Conservation (phyloP, 2,113 vertebrate species). For the Mormyrus lacerda region DNA sequence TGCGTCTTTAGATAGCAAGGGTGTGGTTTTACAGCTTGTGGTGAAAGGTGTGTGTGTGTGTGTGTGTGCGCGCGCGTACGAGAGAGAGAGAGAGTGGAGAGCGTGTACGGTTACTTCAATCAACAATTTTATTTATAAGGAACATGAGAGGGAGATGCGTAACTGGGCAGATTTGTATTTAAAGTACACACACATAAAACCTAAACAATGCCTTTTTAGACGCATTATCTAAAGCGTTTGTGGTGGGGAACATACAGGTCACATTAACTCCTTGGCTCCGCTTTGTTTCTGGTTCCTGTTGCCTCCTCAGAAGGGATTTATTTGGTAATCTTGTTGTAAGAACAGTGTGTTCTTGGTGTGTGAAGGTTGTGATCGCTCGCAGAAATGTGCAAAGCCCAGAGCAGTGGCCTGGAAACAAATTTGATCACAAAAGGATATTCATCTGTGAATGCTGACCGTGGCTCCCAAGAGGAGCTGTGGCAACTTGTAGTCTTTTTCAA, state of each 20-base stretch:
- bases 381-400: not conserved
- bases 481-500: not conserved
- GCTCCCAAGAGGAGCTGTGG: not conserved
- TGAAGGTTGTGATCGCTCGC: not conserved
- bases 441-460: not conserved
- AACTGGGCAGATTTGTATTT: slow-evolving; percentile 47
- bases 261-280: not conserved
- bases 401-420: not conserved
- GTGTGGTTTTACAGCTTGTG: not conserved
- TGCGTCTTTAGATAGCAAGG: not conserved
- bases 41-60: not conserved
- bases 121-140: slow-evolving; percentile 27
- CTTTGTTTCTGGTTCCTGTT: not conserved
- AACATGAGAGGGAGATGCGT: slow-evolving; percentile 31
- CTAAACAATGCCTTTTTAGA: not conserved
- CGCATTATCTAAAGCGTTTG: not conserved
- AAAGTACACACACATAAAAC: slow-evolving; percentile 21
- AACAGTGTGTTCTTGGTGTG: slow-evolving; percentile 10
- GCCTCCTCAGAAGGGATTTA: not conserved
- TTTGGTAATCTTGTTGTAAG: not conserved
- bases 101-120: not conserved
- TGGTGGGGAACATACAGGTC: not conserved
- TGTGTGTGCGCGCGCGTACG: not conserved
- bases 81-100: not conserved
- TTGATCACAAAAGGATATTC: slow-evolving; percentile 1